Base-by-base conservation (phyloP, 2,888 invertebrate species). In the Stenotaenia linearis region DNA sequence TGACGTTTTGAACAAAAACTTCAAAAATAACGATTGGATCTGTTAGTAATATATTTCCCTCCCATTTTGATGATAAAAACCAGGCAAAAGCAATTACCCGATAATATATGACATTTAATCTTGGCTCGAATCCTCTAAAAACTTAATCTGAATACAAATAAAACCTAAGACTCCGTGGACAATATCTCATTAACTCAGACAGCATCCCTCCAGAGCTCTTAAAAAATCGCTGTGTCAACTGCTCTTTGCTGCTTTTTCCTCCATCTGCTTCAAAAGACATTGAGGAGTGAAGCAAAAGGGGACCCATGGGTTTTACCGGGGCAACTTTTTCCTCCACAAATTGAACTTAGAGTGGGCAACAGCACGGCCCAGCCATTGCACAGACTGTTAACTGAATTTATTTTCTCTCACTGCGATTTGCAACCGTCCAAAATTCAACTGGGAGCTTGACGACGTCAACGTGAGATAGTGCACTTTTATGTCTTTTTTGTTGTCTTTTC, bases 81-180 rank as follows among this genome's bases (percentile, higher is more conserved):
- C 28, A 69, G 69, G n/a, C 25, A 18, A 1, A 28, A 4, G 69
- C 69, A 69, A 69, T 69, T 69, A 69, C 25, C 69, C 25, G 69
- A 69, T 69, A 69, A 69, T 69, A 69, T 69, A 69, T 69, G 28
- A 25, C 28, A 25, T 69, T 69, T 69, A 69, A 69, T 69, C 69
- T 69, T 69, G 28, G 28, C 69, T 5, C 12, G 15, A 69, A 69
- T 28, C 69, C 12, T 28, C 25, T 28, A 69, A 69, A 69, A 69
- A 69, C 69, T 69, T 69, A 69, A 69, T 69, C 69, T 69, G 69
- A 69, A 69, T 69, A 69, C 69, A 69, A 69, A 69, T 69, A 69
- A 69, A 69, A 69, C 25, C 69, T n/a, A 69, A 28, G 28, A 69
- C 15, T 15, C 25, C 69, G 69, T 69, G 69, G 69, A 69, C 69